Evolutionary conservation across 2,888 invertebrate species (phyloP).

Genomic region (Stenotaenia linearis): DNA sequence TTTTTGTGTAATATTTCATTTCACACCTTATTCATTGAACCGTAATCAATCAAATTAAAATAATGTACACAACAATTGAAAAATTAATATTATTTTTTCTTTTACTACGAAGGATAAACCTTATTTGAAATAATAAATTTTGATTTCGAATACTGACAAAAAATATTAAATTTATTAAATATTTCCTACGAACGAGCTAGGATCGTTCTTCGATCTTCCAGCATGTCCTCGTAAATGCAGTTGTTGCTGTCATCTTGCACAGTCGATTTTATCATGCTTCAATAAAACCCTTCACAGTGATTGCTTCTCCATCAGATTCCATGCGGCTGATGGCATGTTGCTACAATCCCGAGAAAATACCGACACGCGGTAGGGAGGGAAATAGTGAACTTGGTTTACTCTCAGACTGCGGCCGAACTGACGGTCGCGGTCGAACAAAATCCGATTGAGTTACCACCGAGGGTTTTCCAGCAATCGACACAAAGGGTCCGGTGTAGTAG

Average conservation of each 20-base stretch:
- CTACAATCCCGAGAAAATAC: slow-evolving; percentile 17
- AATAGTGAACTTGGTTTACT: not conserved
- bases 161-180: not conserved
- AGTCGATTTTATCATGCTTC: not conserved
- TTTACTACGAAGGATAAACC: not conserved
- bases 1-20: no score
- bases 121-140: not conserved
- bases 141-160: not conserved
- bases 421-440: slow-evolving; percentile 17
- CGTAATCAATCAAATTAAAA: not conserved
- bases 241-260: not conserved
- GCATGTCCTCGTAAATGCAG: not conserved
- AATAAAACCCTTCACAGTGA: not conserved
- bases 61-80: not conserved
- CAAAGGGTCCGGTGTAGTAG: slow-evolving; percentile 57
- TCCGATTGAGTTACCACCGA: slow-evolving; percentile 6
- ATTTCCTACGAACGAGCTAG: not conserved
- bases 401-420: slow-evolving; percentile 7
- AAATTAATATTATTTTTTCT: not conserved
- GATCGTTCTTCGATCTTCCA: not conserved
- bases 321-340: not conserved
- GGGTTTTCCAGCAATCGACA: slow-evolving; percentile 31
- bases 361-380: not conserved
- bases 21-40: no score
- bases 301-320: not conserved